Conservation (phyloP, 37 sponge, comb jelly and placozoan species). For the Agelas oroides region DNA sequence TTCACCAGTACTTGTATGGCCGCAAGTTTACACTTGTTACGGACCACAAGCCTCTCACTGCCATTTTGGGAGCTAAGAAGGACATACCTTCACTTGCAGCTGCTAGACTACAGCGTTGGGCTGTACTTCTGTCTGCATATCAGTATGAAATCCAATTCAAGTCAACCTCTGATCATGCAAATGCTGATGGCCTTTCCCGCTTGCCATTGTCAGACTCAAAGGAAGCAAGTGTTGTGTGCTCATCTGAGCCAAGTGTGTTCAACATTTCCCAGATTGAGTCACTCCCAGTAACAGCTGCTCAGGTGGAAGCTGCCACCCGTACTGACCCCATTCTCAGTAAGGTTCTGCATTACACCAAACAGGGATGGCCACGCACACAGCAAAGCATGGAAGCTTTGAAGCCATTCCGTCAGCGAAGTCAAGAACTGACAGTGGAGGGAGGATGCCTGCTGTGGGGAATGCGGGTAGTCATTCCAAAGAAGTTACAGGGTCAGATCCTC, state of each 20-base stretch:
- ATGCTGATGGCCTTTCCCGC: conserved; percentile 57
- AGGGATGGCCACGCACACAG: conserved; percentile 32
- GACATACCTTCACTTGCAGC: conserved; percentile 38
- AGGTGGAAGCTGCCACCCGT: conserved; percentile 8
- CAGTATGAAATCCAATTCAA: conserved; percentile 49
- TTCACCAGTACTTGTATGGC: conserved; percentile 62
- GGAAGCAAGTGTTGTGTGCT: neutral
- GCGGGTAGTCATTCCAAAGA: conserved; percentile 23
- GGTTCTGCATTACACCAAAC: conserved; percentile 39
- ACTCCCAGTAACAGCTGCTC: conserved; percentile 12
- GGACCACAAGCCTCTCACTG: conserved; percentile 44
- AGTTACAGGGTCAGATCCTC: neutral
- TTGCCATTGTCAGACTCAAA: conserved; percentile 10
- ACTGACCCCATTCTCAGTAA: conserved; percentile 41
- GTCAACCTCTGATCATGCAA: conserved; percentile 48
- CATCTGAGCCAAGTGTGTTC: neutral
- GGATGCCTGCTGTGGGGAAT: conserved; percentile 32
- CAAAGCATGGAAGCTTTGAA: neutral
- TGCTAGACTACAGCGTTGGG: conserved; percentile 59
- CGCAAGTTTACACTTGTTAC: conserved; percentile 41
- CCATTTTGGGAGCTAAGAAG: conserved; percentile 30
- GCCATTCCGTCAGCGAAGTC: neutral
- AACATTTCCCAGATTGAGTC: conserved; percentile 7
- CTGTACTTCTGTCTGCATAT: conserved; percentile 39
- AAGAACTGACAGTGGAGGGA: conserved; percentile 29